These are phyloP conservation scores for Cairina moschata DNA, from an alignment of 2,113 vertebrate species.

Conservation along the genomic window DNA sequence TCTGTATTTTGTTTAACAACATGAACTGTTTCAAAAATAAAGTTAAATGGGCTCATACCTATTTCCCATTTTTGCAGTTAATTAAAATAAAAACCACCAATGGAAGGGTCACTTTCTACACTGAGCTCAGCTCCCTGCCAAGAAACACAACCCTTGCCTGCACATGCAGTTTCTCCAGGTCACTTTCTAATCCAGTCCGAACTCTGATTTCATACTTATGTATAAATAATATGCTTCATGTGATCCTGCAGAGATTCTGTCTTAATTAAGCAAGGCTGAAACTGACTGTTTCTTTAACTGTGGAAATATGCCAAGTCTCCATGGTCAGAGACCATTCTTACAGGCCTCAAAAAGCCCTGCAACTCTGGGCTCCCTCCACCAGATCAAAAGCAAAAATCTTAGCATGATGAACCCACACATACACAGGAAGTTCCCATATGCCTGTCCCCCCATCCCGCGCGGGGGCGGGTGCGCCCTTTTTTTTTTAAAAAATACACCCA, in stretches of 20 bases:
- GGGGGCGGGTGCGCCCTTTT: too few species aligned
- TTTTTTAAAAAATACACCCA: not conserved
- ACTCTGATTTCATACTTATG: not conserved
- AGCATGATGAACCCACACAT: not conserved
- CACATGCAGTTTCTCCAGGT: not conserved
- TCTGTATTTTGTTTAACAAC: not conserved
- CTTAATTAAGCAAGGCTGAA: not conserved
- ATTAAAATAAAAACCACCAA: not conserved
- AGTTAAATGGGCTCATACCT: not conserved
- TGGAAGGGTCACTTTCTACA: rapidly evolving
- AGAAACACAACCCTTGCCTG: not conserved
- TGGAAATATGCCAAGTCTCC: not conserved
- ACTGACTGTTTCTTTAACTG: not conserved
- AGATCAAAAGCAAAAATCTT: not conserved
- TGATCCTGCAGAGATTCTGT: not conserved
- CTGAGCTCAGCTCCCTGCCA: not conserved
- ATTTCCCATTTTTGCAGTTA: not conserved
- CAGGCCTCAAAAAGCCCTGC: not conserved
- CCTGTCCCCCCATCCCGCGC: too few species aligned
- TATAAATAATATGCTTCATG: not conserved
- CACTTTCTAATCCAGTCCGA: not conserved
- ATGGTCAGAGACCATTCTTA: rapidly evolving
- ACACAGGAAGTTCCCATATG: not conserved
- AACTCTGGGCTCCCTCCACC: not conserved
- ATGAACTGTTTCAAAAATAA: not conserved